Conservation (phyloP, 2,797 vertebrate species). For the Eulemur albifrons region DNA sequence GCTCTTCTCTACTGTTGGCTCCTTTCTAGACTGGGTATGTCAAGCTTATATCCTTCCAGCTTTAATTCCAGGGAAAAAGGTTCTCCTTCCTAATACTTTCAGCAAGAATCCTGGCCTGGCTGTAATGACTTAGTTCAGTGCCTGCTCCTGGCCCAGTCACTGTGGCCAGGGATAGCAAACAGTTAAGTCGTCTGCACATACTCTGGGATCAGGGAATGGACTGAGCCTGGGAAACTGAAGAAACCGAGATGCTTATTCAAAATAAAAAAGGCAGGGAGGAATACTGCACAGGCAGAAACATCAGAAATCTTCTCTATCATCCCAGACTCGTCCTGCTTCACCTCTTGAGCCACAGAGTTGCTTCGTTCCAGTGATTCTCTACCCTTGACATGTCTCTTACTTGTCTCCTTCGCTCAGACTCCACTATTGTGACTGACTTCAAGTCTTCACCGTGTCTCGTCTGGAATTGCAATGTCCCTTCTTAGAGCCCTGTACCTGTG, state of each 20-base stretch:
- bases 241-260: not conserved
- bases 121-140: not conserved
- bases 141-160: not conserved
- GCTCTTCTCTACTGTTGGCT: not conserved
- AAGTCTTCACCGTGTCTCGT: not conserved
- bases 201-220: not conserved
- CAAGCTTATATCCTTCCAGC: not conserved
- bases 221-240: too few relatives aligned
- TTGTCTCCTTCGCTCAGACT: not conserved
- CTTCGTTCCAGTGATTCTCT: not conserved
- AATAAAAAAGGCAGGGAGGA: not conserved
- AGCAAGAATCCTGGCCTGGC: not conserved
- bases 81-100: not conserved
- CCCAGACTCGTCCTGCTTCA: not conserved
- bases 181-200: not conserved
- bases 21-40: not conserved
- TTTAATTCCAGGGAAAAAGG: not conserved
- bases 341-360: not conserved
- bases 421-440: not conserved
- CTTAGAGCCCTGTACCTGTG: not conserved
- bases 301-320: not conserved
- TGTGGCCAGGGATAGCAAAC: not conserved
- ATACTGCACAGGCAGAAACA: not conserved
- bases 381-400: not conserved
- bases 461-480: not conserved